phyloP scores from a whole-genome alignment of 2,113 vertebrate genomes.

The Nothocercus julius region DNA sequence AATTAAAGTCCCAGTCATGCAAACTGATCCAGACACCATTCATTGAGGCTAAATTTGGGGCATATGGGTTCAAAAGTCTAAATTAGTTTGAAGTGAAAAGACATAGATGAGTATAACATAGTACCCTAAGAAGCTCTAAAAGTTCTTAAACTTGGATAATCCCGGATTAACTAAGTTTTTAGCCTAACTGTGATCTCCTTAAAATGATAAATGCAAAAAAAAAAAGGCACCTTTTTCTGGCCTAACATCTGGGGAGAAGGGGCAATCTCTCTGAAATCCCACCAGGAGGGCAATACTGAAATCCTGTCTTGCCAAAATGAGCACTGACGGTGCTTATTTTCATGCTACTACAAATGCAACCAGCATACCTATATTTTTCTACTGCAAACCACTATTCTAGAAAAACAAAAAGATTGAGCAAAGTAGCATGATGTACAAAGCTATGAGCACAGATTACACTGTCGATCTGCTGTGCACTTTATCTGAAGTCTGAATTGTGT shows the following conservation, averaged over 20 bases:
- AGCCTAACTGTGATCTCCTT: not conserved
- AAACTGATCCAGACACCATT: not conserved
- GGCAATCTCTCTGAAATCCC: not conserved
- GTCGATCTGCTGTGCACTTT: not conserved
- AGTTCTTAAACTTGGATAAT: not conserved
- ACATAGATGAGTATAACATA: not conserved
- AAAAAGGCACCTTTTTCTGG: not conserved
- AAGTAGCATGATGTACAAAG: not conserved
- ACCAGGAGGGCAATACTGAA: not conserved
- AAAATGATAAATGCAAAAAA: not conserved
- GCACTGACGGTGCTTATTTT: not conserved
- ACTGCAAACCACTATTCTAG: not conserved
- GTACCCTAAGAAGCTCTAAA: not conserved
- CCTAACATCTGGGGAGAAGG: rapidly evolving
- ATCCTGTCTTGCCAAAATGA: not conserved
- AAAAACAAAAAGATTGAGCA: not conserved
- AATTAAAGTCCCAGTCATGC: not conserved
- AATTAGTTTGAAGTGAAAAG: not conserved
- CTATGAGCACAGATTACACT: not conserved
- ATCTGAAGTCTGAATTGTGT: too few relatives aligned
- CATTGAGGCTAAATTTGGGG: not conserved
- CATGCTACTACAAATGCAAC: not conserved
- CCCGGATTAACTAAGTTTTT: not conserved
- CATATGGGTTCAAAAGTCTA: not conserved
- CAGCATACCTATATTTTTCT: not conserved